These are phyloP conservation scores for Caenorhabditis imperialis DNA, from an alignment of 2,888 invertebrate species.

Conservation along the genomic window DNA sequence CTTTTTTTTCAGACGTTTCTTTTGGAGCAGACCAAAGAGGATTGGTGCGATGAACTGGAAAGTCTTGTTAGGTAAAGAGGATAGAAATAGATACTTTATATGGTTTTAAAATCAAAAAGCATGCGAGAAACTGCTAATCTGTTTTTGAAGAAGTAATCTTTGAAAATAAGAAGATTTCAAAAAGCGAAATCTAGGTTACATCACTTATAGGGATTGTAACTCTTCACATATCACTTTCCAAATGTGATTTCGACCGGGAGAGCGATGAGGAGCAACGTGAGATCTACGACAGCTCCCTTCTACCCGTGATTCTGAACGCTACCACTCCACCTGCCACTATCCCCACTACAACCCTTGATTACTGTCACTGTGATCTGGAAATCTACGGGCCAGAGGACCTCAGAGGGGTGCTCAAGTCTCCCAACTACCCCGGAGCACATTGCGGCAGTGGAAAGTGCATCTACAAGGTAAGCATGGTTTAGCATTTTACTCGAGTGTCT, in stretches of 20 bases:
- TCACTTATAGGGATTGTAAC: no score
- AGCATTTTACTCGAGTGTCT: no score
- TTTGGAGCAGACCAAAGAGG: background rate
- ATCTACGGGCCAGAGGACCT: conserved; percentile 13
- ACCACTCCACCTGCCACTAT: conserved; percentile 2
- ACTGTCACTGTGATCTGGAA: conserved; percentile 39
- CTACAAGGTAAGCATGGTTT: conserved; percentile 33
- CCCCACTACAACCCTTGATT: conserved; percentile 29
- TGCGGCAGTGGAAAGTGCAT: conserved; percentile 27
- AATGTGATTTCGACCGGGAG: background rate
- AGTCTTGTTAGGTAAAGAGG: background rate
- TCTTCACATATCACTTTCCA: no score
- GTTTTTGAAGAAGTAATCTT: no score
- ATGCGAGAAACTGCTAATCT: no score
- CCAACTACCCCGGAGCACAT: conserved; percentile 29
- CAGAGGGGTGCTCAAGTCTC: conserved; percentile 27
- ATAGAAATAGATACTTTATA: background rate
- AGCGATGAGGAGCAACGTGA: background rate
- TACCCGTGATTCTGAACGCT: background rate
- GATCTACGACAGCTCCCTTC: background rate
- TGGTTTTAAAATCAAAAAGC: no score
- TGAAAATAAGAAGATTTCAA: no score
- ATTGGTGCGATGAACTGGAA: background rate
- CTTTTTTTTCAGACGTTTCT: no score
- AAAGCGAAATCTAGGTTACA: no score